These are phyloP conservation scores for Archaeoteleia sp. DNA, from an alignment of 2,888 invertebrate species.

Conservation along the genomic window DNA sequence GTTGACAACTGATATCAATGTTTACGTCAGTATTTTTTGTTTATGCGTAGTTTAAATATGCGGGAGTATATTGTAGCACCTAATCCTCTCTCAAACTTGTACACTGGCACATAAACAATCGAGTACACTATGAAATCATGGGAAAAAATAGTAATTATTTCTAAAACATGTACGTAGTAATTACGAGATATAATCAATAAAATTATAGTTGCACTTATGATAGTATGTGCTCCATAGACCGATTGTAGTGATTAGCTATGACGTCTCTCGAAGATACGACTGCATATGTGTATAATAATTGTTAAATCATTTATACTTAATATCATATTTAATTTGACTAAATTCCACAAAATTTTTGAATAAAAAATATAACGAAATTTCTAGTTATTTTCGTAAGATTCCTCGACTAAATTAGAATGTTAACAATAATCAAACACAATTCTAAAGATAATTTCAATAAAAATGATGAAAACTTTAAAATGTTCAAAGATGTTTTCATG, in stretches of 20 bases:
- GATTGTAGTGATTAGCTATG: constrained; percentile 20
- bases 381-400: background rate
- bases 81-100: no score
- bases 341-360: no score
- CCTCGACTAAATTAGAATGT: no score
- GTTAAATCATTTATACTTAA: constrained; percentile 10
- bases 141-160: constrained; percentile 13
- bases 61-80: no score
- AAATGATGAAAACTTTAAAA: background rate
- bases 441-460: background rate
- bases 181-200: constrained; percentile 9
- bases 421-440: no score
- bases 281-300: constrained; percentile 12
- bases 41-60: no score
- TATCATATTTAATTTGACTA: background rate
- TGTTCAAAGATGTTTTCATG: background rate
- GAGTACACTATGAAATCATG: background rate
- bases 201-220: constrained; percentile 18
- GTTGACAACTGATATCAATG: no score
- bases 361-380: no score
- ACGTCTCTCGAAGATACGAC: constrained; percentile 15
- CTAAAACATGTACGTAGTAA: constrained; percentile 32
- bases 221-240: constrained; percentile 14
- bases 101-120: background rate
- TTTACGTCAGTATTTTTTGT: no score